A percentile compares a stretch with the other conserved stretches of the same genome.
These are phyloP conservation scores for Iguana delicatissima DNA, from an alignment of 2,797 vertebrate genomes.

Conservation along the genomic window DNA sequence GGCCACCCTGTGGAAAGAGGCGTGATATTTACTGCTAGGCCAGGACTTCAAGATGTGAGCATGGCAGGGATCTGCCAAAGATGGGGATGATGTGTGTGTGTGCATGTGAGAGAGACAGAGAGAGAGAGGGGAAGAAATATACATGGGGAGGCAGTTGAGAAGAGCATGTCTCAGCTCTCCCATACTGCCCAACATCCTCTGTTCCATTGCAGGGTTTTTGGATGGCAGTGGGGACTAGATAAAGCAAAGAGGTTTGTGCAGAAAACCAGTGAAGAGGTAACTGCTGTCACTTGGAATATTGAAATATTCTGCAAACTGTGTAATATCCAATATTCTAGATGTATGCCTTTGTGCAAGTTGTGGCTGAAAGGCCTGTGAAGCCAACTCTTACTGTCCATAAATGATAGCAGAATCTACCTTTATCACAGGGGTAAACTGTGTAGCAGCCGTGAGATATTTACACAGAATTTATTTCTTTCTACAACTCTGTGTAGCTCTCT, in stretches of 20 bases:
- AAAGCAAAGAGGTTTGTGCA: too few relatives aligned
- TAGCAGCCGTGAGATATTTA: not conserved
- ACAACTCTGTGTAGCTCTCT: not conserved
- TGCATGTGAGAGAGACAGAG: not conserved
- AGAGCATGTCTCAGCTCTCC: not conserved
- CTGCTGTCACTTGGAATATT: not conserved
- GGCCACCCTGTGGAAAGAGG: not conserved
- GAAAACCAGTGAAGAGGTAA: not conserved
- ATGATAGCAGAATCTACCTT: not conserved
- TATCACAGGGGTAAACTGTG: not conserved
- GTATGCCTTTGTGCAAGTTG: slow-evolving; percentile 19
- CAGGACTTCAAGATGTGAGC: slow-evolving; percentile 53
- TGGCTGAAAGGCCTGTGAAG: not conserved
- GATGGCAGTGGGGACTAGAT: too few relatives aligned
- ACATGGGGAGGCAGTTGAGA: not conserved
- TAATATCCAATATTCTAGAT: slow-evolving; percentile 17
- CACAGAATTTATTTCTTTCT: not conserved
- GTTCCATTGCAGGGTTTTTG: not conserved
- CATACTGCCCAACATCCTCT: not conserved
- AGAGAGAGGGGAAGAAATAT: not conserved
- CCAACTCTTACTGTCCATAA: not conserved
- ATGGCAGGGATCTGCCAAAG: slow-evolving; percentile 47
- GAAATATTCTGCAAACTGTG: not conserved
- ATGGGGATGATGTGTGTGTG: slow-evolving; percentile 51
- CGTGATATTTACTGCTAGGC: not conserved